Evolutionary conservation across 1,140 invertebrate species (phyloP), one percentile per base, ranked within the genome.

Genomic region (Sycophila sp.): DNA sequence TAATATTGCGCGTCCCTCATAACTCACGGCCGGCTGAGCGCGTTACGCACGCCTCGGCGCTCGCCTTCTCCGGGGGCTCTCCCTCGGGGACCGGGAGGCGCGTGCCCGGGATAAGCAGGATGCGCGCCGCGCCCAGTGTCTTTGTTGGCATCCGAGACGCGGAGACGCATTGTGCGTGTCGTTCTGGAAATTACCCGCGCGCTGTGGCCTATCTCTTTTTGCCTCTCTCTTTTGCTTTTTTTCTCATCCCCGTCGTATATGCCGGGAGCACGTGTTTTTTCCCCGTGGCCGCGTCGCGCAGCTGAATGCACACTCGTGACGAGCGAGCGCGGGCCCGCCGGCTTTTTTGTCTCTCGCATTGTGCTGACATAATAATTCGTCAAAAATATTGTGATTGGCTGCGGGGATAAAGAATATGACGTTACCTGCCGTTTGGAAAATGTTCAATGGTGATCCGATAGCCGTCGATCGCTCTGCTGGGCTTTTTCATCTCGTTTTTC

Each of bases 321-420:
- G 58, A 28, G 64, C 17, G 15, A 26, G 11, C 47, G 28, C 32
- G 40, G 34, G 30, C 26, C 15, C n/a, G n/a, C 30, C 34, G 19
- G 26, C 32, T 38, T 22, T 64, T 65, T 66, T 66, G 69, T 71
- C 66, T 60, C 67, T 69, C 32, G 80, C 76, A 85, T 86, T 85
- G 83, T 85, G 30, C 75, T 73, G 19, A 74, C 75, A 77, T 63
- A 71, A 80, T 85, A 86, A 86, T 82, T 85, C 81, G 83, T 86
- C 83, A 85, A 85, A 86, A 86, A 86, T 85, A 85, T 86, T 86
- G 83, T 84, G 85, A 86, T 86, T 85, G 81, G 85, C 72, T 66
- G n/a, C n/a, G n/a, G n/a, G 75, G 71, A 60, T 28, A 30, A 74
- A 78, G 74, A 78, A 80, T 80, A 80, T 82, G 83, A 84, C 81